Percentiles rank a stretch among this genome's conserved stretches.
phyloP scores from a whole-genome alignment of 2,113 vertebrate genomes.

The Mustela nigripes region DNA sequence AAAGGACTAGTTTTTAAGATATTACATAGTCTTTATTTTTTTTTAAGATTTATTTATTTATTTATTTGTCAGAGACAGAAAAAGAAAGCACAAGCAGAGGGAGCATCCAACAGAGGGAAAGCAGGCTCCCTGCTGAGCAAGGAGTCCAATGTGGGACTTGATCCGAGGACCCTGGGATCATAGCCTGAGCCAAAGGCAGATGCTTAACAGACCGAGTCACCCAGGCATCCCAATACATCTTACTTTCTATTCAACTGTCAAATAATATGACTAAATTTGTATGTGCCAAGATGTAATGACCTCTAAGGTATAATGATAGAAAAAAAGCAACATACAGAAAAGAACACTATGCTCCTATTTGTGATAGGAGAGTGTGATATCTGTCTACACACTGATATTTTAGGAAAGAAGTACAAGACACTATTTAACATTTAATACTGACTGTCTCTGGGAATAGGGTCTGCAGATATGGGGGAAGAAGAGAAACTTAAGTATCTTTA shows the following conservation, averaged over 20 bases:
- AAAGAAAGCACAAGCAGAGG: too few relatives aligned
- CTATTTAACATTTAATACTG: not conserved
- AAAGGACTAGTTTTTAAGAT: conserved; percentile 33
- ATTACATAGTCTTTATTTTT: too few relatives aligned
- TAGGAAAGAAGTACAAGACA: not conserved
- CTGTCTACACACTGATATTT: not conserved
- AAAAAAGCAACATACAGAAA: conserved; percentile 34
- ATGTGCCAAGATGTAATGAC: not conserved
- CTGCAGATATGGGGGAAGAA: not conserved
- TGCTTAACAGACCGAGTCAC: too few relatives aligned
- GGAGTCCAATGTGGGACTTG: too few relatives aligned
- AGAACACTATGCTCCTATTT: not conserved
- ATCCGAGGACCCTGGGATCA: too few relatives aligned
- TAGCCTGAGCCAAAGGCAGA: too few relatives aligned
- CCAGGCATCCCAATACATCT: not conserved
- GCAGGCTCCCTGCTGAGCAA: too few relatives aligned
- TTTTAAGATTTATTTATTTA: too few relatives aligned
- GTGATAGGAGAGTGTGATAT: not conserved
- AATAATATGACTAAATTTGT: not conserved
- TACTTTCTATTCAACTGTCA: not conserved
- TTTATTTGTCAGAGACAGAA: too few relatives aligned
- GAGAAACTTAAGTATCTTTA: conserved; percentile 18
- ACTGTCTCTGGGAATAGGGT: not conserved
- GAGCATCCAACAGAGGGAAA: too few relatives aligned
- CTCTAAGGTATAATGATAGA: not conserved